Evolutionary conservation across 2,113 vertebrate species (phyloP).

Genomic region (Pachycephala philippinensis): DNA sequence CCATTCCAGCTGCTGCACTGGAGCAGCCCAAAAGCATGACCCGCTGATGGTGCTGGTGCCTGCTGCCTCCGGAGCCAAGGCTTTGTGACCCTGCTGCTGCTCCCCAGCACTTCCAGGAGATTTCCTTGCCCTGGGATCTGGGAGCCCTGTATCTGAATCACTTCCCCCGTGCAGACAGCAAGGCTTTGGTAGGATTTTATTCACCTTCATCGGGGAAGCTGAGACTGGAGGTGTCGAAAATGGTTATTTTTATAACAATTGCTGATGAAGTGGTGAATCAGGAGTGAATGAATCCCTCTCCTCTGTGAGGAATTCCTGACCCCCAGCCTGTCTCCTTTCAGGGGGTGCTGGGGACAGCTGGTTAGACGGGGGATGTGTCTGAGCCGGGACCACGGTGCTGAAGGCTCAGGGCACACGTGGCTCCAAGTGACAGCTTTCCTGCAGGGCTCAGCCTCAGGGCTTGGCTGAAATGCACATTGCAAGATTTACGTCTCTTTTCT

Average conservation of each 20-base stretch:
- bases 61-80: background rate
- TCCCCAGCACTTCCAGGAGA: background rate
- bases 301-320: rapidly evolving
- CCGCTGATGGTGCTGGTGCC: background rate
- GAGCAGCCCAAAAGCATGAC: background rate
- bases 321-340: background rate
- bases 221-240: background rate
- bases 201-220: background rate
- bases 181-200: background rate
- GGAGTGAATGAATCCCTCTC: background rate
- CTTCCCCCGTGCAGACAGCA: background rate
- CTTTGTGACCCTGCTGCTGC: background rate
- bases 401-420: background rate
- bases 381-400: rapidly evolving
- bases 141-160: background rate
- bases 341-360: background rate
- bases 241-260: background rate
- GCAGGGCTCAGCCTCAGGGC: background rate
- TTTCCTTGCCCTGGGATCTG: background rate
- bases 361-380: rapidly evolving
- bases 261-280: background rate
- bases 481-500: background rate
- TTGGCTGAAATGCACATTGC: background rate
- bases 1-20: background rate
- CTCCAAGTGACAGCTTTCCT: background rate